A percentile compares a stretch with the other conserved stretches of the same genome.
phyloP scores from a whole-genome alignment of 1,140 invertebrate genomes.

The Himalopsyche phryganea region DNA sequence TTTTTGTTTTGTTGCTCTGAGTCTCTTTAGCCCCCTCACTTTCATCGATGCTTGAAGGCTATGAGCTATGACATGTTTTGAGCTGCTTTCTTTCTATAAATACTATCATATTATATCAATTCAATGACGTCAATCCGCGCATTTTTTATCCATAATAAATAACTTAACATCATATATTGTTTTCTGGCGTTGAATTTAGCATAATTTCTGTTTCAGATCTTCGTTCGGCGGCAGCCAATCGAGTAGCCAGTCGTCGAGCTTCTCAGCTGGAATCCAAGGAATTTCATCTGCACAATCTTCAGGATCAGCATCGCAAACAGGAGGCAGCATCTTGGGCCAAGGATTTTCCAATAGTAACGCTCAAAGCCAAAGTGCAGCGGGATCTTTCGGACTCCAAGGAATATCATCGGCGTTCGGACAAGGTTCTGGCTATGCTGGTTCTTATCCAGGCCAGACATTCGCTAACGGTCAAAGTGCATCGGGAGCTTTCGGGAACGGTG shows the following conservation, averaged over 20 bases:
- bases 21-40: too few relatives aligned
- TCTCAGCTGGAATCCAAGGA: slow-evolving; percentile 17
- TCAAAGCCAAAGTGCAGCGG: slow-evolving; percentile 23
- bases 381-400: slow-evolving; percentile 8
- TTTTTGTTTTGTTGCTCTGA: too few relatives aligned
- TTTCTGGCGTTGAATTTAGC: too few relatives aligned
- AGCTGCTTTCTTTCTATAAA: too few relatives aligned
- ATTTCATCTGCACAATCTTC: slow-evolving; percentile 17
- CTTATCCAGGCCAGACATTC: slow-evolving; percentile 21
- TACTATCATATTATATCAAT: too few relatives aligned
- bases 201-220: slow-evolving; percentile 22
- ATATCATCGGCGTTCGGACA: slow-evolving; percentile 22
- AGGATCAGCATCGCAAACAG: slow-evolving; percentile 5
- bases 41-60: too few relatives aligned
- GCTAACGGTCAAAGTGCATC: slow-evolving; percentile 22
- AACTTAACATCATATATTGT: too few relatives aligned
- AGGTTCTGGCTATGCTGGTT: slow-evolving; percentile 9
- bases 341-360: slow-evolving; percentile 24
- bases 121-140: too few relatives aligned
- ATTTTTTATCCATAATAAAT: too few relatives aligned
- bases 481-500: slow-evolving; percentile 27
- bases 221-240: slow-evolving; percentile 26
- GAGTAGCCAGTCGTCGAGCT: slow-evolving; percentile 22
- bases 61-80: too few relatives aligned
- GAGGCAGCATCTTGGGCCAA: slow-evolving; percentile 24